phyloP scores from a whole-genome alignment of 1,140 invertebrate species.

The Temnothorax longispinosus region DNA sequence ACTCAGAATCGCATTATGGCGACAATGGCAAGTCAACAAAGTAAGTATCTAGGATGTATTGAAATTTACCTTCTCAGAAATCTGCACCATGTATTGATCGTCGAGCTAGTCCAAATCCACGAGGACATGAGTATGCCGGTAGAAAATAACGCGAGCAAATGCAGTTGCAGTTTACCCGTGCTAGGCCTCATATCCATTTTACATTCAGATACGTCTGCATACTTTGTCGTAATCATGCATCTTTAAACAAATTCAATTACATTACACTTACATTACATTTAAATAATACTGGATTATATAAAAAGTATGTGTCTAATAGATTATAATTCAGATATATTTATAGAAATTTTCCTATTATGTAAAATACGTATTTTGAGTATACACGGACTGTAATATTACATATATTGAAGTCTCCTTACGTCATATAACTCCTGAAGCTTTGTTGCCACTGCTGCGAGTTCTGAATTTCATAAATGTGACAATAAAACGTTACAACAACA shows the following conservation, averaged over 20 bases:
- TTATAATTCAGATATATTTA: not conserved
- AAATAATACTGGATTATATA: slow-evolving; percentile 6
- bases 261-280: not conserved
- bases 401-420: slow-evolving; percentile 88
- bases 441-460: slow-evolving; percentile 91
- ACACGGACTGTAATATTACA: not conserved
- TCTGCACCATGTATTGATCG: slow-evolving; percentile 93
- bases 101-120: slow-evolving; percentile 96
- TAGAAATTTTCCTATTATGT: not conserved
- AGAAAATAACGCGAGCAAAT: slow-evolving; percentile 93
- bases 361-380: not conserved
- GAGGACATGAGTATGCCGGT: slow-evolving; percentile 95
- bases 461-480: slow-evolving; percentile 93
- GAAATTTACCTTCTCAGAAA: slow-evolving; percentile 91
- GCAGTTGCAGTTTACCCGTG: slow-evolving; percentile 92
- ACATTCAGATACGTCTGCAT: slow-evolving; percentile 86
- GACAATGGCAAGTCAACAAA: not conserved
- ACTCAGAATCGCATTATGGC: not conserved
- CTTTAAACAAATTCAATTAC: slow-evolving; percentile 26
- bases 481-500: slow-evolving; percentile 92
- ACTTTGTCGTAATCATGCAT: slow-evolving; percentile 84
- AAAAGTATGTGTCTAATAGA: not conserved
- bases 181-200: slow-evolving; percentile 90
- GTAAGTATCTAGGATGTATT: not conserved
- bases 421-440: slow-evolving; percentile 91